Evolutionary conservation across 23 tunicate genomes (phyloP), one percentile per base, ranked within the genome.

Genomic region (Halocynthia roretzi): DNA sequence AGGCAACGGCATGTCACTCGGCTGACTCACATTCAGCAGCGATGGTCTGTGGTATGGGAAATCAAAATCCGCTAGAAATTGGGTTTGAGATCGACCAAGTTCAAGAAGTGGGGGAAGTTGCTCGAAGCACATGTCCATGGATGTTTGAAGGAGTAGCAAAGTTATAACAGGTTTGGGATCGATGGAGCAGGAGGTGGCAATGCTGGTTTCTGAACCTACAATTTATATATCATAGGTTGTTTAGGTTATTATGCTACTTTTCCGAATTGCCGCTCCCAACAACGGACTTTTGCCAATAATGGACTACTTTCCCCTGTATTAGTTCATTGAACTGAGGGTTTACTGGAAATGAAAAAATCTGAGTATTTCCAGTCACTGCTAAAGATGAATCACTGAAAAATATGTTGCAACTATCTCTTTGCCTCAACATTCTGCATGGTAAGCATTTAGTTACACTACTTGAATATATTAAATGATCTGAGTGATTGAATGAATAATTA

Each of bases 11-110:
- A 17, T 10, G 10, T 60, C 50, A 44, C 71, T 63, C 23, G 71
- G 71, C 8, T 40, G 23, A 8, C 67, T 85, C 10, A 78, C 80
- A 78, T 87, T 86, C 31, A 86, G 18, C 51, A 86, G 80, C 0
- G 98, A 92, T 7, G 98, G 91, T 54, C 86, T 52, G 80, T 92
- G 98, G 72, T 92, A 92, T 7, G 92, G 92, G 53, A 92, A 92
- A 82, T 86, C 82, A 56, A 54, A 92, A 8, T 51, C 68, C 53
- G 50, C 53, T 61, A 91, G 51, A 49, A 76, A 22, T 7, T 56
- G 78, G 0, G 58, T 68, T 55, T 86, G 78, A 7, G 50, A 20
- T 7, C 56, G 48, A 0, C 87, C 92, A 0, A 86, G 80, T 51
- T 86, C 87, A 74, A 92, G 76, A 17, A 92, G 50, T 7, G 98